These are phyloP conservation scores for Yponomeuta cagnagella DNA, from an alignment of 2,888 invertebrate genomes.

Conservation along the genomic window DNA sequence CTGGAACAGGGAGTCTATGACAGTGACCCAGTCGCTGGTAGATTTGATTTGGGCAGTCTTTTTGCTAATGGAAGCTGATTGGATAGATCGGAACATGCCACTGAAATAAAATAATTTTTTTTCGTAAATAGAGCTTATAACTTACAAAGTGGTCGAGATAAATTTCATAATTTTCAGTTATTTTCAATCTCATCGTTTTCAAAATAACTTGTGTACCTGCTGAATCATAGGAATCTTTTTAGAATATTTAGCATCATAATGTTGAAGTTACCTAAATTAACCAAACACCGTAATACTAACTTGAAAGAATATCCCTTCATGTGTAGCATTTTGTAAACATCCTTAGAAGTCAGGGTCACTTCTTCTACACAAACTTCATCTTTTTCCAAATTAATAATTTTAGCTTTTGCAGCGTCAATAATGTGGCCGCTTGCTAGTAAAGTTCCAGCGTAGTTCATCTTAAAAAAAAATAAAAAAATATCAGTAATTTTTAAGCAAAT, in stretches of 20 bases:
- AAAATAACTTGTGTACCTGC: too few species aligned
- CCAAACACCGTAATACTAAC: conserved; percentile 24
- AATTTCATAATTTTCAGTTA: not conserved
- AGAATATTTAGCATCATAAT: not conserved
- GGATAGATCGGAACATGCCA: conserved; percentile 31
- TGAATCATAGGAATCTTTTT: too few species aligned
- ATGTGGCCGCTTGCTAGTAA: conserved; percentile 29
- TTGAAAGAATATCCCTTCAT: conserved; percentile 30
- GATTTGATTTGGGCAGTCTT: conserved; percentile 30
- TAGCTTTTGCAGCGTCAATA: conserved; percentile 13
- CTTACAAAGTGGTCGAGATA: not conserved
- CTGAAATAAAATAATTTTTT: conserved; percentile 25
- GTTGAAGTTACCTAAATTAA: not conserved
- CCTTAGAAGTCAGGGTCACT: conserved; percentile 25
- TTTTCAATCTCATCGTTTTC: not conserved
- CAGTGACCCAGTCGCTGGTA: conserved; percentile 32
- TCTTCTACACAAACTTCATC: conserved; percentile 17
- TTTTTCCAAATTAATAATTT: conserved; percentile 15
- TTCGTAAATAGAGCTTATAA: not conserved
- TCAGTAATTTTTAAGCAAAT: not conserved
- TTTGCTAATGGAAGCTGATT: conserved; percentile 22
- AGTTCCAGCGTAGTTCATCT: conserved; percentile 29
- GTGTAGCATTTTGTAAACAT: conserved; percentile 33
- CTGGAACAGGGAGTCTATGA: conserved; percentile 35
- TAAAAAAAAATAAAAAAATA: conserved; percentile 6